These are phyloP conservation scores for Drosophila falleni DNA, from an alignment of 2,888 invertebrate genomes.

Conservation along the genomic window DNA sequence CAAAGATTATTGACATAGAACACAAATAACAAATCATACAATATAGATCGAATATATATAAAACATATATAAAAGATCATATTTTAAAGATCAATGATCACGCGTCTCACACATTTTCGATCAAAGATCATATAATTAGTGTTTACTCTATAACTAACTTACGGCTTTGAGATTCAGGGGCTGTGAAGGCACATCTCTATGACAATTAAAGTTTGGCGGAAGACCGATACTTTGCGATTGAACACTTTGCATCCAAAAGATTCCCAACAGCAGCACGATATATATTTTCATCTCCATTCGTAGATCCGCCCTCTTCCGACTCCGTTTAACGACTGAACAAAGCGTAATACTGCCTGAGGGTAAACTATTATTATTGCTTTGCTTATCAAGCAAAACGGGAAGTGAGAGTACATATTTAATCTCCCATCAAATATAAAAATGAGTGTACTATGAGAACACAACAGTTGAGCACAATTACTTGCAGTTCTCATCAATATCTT, in stretches of 20 bases:
- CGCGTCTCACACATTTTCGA: neutral
- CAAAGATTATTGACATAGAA: neutral
- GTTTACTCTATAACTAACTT: neutral
- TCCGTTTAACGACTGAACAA: slow-evolving; percentile 12
- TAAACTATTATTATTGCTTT: neutral
- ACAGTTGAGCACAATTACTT: neutral
- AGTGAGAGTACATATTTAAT: neutral
- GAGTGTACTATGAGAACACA: neutral
- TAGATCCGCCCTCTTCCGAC: slow-evolving; percentile 1
- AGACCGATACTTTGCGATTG: neutral
- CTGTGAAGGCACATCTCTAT: neutral
- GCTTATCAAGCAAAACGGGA: slow-evolving; percentile 4
- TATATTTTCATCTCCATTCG: slow-evolving; percentile 1
- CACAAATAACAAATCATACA: neutral
- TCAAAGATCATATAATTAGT: neutral
- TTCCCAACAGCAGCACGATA: neutral
- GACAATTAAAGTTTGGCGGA: neutral
- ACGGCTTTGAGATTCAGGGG: neutral
- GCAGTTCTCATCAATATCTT: slow-evolving; percentile 4
- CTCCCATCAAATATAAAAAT: neutral
- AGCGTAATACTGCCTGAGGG: neutral
- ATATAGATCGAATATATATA: neutral
- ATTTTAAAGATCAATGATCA: neutral
- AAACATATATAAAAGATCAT: neutral
- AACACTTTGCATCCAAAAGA: slow-evolving; percentile 1